phyloP scores from a whole-genome alignment of 2,113 vertebrate genomes.

The Opisthocomus hoazin region DNA sequence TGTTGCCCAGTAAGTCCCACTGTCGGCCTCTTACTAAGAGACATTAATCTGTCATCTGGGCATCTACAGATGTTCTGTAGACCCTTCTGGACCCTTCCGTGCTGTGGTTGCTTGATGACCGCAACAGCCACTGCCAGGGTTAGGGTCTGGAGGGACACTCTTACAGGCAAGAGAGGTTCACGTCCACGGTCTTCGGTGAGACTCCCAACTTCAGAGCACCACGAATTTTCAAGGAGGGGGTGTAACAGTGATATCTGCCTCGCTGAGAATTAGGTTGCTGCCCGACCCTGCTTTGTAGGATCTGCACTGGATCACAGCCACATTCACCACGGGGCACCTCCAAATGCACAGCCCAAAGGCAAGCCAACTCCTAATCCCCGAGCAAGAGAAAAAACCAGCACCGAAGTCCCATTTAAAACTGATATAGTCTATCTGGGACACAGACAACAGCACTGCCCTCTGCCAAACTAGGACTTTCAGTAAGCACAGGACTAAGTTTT shows the following conservation, averaged over 20 bases:
- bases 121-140: neutral
- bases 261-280: neutral
- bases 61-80: neutral
- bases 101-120: neutral
- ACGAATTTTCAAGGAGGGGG: rapidly evolving
- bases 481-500: neutral
- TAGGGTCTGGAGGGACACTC: neutral
- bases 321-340: neutral
- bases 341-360: neutral
- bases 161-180: neutral
- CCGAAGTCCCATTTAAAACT: neutral
- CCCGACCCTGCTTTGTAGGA: neutral
- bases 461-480: neutral
- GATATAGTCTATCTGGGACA: neutral
- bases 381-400: neutral
- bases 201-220: neutral
- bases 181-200: neutral
- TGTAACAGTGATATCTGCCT: neutral
- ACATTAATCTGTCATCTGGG: neutral
- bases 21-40: neutral
- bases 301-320: neutral
- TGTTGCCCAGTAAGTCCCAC: neutral
- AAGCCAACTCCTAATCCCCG: neutral
- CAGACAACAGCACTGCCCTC: neutral
- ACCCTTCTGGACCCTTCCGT: neutral